Evolutionary conservation across 2,113 vertebrate genomes (phyloP).

Genomic region (Lepus timidus): DNA sequence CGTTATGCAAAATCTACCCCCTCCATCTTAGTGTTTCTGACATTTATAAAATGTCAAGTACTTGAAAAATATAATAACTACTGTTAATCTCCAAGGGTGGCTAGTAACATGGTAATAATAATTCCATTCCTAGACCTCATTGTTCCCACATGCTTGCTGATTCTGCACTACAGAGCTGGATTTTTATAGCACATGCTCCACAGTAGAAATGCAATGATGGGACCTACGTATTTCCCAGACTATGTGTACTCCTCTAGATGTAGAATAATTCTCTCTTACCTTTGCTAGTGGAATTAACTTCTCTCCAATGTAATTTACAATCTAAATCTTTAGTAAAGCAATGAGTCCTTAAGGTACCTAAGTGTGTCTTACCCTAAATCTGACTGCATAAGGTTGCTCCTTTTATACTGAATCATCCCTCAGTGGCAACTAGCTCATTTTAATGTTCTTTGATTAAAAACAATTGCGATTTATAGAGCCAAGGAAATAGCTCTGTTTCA

Average conservation of each 20-base stretch:
- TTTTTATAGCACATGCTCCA: background rate
- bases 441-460: conserved; percentile 81
- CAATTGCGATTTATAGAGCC: conserved; percentile 73
- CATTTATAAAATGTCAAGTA: background rate
- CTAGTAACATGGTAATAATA: background rate
- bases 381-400: background rate
- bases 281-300: background rate
- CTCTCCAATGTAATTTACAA: background rate
- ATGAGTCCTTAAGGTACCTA: background rate
- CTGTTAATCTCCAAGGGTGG: background rate
- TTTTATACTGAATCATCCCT: conserved; percentile 65
- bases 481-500: conserved; percentile 62
- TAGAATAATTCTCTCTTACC: background rate
- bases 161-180: background rate
- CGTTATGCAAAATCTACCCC: no score
- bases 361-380: background rate
- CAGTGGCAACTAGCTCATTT: conserved; percentile 63
- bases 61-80: background rate
- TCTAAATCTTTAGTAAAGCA: conserved; percentile 31
- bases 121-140: background rate
- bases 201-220: background rate
- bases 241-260: background rate
- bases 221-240: background rate
- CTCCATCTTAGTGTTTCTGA: no score
- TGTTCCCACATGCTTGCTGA: background rate